Evolutionary conservation across 2,113 vertebrate species (phyloP).

Genomic region (Dryoscopus gambensis): DNA sequence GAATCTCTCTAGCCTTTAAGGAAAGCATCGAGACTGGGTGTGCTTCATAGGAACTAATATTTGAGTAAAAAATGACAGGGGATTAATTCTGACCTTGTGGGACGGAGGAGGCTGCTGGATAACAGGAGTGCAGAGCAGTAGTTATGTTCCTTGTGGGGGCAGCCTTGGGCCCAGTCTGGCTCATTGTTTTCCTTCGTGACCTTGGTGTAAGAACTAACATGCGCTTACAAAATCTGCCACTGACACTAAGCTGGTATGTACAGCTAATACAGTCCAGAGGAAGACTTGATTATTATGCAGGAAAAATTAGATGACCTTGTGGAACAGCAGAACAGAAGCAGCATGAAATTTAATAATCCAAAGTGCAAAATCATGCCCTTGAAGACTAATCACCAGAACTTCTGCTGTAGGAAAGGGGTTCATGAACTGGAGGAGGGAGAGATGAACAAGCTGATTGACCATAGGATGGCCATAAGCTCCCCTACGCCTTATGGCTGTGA

Average conservation of each 20-base stretch:
- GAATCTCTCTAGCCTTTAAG: background rate
- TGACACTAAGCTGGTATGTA: background rate
- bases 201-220: background rate
- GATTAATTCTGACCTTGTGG: background rate
- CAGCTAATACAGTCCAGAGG: background rate
- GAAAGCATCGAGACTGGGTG: background rate
- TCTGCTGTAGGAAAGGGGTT: background rate
- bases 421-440: background rate
- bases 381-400: constrained; percentile 48
- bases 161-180: background rate
- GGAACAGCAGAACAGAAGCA: constrained; percentile 41
- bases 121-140: background rate
- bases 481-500: background rate
- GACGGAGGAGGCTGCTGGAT: background rate
- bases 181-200: background rate
- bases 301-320: constrained; percentile 61
- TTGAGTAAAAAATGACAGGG: background rate
- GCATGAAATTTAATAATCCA: constrained; percentile 64
- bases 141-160: background rate
- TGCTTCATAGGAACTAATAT: background rate
- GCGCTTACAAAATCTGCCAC: background rate
- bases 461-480: background rate
- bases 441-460: background rate
- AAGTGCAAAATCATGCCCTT: constrained; percentile 61
- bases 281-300: constrained; percentile 55